Evolutionary conservation across 2,113 vertebrate genomes (phyloP), one percentile per base, ranked within the genome.

Genomic region (Chroicocephalus ridibundus): DNA sequence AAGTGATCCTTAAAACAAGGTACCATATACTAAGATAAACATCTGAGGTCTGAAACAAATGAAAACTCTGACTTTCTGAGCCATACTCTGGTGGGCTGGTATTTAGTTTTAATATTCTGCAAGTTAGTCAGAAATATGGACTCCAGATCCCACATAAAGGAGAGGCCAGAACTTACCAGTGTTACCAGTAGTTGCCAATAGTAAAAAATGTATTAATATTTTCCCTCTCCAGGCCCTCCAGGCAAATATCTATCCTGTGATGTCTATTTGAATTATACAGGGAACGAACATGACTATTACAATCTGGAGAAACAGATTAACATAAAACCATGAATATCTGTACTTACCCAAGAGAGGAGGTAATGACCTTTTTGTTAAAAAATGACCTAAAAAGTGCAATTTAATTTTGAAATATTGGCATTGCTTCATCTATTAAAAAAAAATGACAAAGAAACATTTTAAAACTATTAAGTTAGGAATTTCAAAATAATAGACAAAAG

Each of bases 191-290:
- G 32, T 10, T 91, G 79, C 58, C 38, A 55, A 40, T 24, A 71
- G 57, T 89, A 90, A 90, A 86, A 93, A 74, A 74, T 75, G 55
- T 77, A 60, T 86, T 76, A 72, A 66, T 86, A 54, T 86, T 92
- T 96, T 52, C 44, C 34, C 49, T 91, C 54, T 83, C 64, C 77
- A 70, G 34, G 11, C 38, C 52, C 55, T 81, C 44, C 58, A 79
- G 72, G 82, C 57, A 82, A 61, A 90, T 72, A 22, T 74, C 17
- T 88, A 57, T 95, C 57, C 88, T 91, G 46, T 89, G 65, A 60
- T 64, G 54, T 32, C 21, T 74, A 27, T 88, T 62, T 90, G 46
- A 96, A 82, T 94, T 92, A 66, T 11, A 62, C 5, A 79, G 47
- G 75, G 78, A 68, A 80, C 74, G 72, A 91, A 87, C 34, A 85